Evolutionary conservation across 1,140 invertebrate species (phyloP), one percentile per base, ranked within the genome.

Genomic region (Agrilus planipennis): DNA sequence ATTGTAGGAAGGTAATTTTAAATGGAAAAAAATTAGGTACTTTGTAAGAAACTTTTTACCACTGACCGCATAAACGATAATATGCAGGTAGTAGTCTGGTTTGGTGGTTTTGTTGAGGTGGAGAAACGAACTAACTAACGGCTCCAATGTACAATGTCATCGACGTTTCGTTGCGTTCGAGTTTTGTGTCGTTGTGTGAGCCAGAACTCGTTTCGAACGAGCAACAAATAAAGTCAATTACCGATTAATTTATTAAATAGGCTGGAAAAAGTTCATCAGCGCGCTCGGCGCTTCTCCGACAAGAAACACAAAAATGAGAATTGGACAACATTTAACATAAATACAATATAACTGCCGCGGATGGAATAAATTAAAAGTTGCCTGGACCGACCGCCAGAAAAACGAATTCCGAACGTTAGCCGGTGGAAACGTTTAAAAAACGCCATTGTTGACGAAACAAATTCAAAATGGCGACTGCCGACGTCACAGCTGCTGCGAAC

Each of bases 361-460:
- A 16, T 32, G 45, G 52, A 49, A 54, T 54, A 54, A 54, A 54
- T 54, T 54, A 54, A 54, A 54, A 54, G 46, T n/a, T n/a, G n/a
- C 25, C 38, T 41, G 20, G 42, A 36, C 22, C 44, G 45, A 35
- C 46, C 38, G 45, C 42, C 40, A 49, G 49, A 53, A 53, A 53
- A 53, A 53, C 51, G 41, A 51, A 53, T 53, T 53, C 51, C 46
- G 32, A 42, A 25, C 41, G 42, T 44, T 48, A 43, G 47, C 48
- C 51, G 45, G 48, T 45, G 49, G 46, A 46, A 46, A 43, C 22
- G 44, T 14, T 34, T 23, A 39, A 54, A 54, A 54, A 54, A 52
- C 42, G 40, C 51, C 49, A 54, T 54, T 54, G 52, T 54, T 49
- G 52, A 34, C 44, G 42, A 49, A 50, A 51, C 49, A 42, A 53